Conservation (phyloP, 2,888 invertebrate species). For the Frankliniella fusca region DNA sequence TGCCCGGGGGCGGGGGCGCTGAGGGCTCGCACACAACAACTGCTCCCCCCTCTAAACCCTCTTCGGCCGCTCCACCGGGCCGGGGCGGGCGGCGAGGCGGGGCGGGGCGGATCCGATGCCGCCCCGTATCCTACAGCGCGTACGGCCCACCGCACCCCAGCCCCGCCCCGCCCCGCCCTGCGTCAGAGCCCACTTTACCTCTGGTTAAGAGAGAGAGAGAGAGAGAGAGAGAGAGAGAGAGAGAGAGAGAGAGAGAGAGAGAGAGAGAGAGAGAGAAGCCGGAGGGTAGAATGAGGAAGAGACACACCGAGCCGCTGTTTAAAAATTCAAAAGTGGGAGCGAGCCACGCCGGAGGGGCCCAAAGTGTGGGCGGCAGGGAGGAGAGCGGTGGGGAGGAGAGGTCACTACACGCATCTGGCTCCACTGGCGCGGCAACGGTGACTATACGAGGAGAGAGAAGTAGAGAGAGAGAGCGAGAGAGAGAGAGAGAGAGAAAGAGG, state of each 20-base stretch:
- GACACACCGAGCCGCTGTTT: slow-evolving; percentile 4
- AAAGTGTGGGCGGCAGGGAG: background rate
- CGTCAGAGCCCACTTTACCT: background rate
- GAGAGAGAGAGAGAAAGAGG: background rate
- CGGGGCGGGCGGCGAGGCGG: too few species aligned
- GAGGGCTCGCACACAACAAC: too few species aligned
- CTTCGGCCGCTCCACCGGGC: too few species aligned
- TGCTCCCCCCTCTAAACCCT: too few species aligned
- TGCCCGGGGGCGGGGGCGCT: background rate
- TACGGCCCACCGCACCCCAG: background rate
- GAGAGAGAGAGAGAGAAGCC: background rate
- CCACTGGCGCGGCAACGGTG: background rate
- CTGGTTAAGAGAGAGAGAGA: background rate
- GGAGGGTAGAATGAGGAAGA: background rate
- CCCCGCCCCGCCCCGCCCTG: background rate
- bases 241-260: slow-evolving; percentile 27
- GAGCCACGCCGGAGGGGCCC: background rate
- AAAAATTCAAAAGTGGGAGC: slow-evolving; percentile 13
- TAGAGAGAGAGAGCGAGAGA: background rate
- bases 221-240: background rate
- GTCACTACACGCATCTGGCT: background rate
- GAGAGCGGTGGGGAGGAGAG: background rate
- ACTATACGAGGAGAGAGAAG: background rate
- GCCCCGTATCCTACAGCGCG: background rate
- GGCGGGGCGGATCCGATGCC: background rate